These are phyloP conservation scores for Probosciger aterrimus DNA, from an alignment of 2,113 vertebrate genomes.

Conservation along the genomic window DNA sequence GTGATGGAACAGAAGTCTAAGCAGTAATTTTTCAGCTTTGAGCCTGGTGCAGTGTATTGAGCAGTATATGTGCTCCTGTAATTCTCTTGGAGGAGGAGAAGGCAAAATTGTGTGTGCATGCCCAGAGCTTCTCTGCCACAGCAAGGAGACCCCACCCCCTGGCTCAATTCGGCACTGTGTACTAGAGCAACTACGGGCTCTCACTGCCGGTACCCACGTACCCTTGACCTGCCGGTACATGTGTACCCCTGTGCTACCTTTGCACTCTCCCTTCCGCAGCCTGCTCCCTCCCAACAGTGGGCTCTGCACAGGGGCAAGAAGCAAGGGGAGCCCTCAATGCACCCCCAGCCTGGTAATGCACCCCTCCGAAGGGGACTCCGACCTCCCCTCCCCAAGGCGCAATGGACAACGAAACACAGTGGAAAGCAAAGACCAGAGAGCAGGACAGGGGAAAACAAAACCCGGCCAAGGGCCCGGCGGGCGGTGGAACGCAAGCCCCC, in stretches of 20 bases:
- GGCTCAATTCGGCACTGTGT: neutral
- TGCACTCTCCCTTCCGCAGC: neutral
- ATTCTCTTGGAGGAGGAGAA: neutral
- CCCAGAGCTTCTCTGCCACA: neutral
- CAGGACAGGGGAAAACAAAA: no score
- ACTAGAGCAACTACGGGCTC: neutral
- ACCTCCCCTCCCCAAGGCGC: neutral
- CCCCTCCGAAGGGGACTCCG: neutral
- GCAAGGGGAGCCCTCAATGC: neutral
- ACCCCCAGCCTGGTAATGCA: neutral
- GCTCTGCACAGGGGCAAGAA: neutral
- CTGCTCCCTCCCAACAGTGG: neutral
- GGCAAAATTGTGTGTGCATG: fast-evolving
- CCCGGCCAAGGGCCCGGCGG: no score
- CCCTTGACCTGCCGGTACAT: neutral
- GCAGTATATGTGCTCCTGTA: neutral
- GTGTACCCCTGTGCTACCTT: neutral
- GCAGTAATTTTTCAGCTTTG: neutral
- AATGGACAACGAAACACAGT: no score
- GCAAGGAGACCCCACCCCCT: neutral
- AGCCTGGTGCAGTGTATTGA: neutral
- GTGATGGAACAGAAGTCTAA: neutral
- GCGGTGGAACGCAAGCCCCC: no score
- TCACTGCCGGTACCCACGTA: fast-evolving
- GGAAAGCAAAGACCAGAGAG: neutral